Evolutionary conservation across 2,797 vertebrate genomes (phyloP), one percentile per base, ranked within the genome.

Genomic region (Kryptopterus vitreolus): DNA sequence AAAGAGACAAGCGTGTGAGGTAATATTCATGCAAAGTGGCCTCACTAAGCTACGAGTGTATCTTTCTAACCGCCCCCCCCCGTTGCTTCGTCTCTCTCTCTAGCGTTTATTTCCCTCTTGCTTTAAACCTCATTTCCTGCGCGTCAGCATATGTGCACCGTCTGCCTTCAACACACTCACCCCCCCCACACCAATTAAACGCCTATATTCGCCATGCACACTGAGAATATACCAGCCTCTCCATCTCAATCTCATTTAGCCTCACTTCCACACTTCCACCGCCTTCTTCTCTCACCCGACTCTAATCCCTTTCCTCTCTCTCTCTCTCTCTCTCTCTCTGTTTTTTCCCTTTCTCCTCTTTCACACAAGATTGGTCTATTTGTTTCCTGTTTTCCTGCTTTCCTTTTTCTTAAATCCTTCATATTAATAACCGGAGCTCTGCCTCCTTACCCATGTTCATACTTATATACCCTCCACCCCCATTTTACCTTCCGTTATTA

Each of bases 41-140:
- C 90, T 88, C 88, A 86, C 89, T 66, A 78, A 43, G 82, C 55
- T 55, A 55, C 70, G 18, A 88, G 24, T 87, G 88, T 91, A 86
- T 53, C 81, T 87, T 81, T 79, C 73, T 61, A 81, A n/a, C n/a
- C n/a, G n/a, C n/a, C n/a, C n/a, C n/a, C 52, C 84, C 76, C 29
- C 88, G 89, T 91, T 87, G 11, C 78, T 87, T 83, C 69, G 89
- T 90, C 87, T 43, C 74, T 87, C 82, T 84, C 74, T 87, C 82
- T 84, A 90, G 91, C 89, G 90, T 84, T 91, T 88, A 90, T 91
- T 90, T 92, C 87, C 87, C 85, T 84, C 84, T 89, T 89, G 89
- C 90, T 92, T 91, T 88, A 90, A 89, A 90, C 86, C 85, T 86
- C 85, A 87, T 90, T 91, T 89, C 59, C 83, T 68, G 65, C 84